A percentile compares a stretch with the other conserved stretches of the same genome.
Conservation (phyloP, 2,888 invertebrate species). For the Trissolcus brochymenae region DNA sequence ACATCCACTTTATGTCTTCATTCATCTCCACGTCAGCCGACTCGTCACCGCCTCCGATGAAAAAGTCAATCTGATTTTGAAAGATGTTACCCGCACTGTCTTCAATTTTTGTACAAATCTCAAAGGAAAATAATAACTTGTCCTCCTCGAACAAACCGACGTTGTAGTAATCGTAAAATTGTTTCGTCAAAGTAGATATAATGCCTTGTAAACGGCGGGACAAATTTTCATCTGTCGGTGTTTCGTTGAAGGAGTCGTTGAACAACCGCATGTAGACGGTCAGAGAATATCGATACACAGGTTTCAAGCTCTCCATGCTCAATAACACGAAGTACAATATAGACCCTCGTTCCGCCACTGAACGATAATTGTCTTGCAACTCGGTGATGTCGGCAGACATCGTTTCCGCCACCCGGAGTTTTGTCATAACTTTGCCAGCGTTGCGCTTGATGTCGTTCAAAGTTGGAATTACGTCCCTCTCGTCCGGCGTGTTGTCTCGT, state of each 20-base stretch:
- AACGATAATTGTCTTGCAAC: slow-evolving; percentile 89
- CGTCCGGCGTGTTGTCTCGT: slow-evolving; percentile 94
- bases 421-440: slow-evolving; percentile 86
- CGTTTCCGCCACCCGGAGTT: slow-evolving; percentile 85
- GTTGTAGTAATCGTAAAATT: slow-evolving; percentile 93
- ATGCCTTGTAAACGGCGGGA: slow-evolving; percentile 86
- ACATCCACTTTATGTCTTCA: slow-evolving; percentile 86
- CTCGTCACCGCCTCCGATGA: slow-evolving; percentile 90
- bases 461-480: slow-evolving; percentile 89
- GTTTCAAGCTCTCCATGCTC: slow-evolving; percentile 91
- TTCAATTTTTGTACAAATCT: slow-evolving; percentile 91
- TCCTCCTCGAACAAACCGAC: slow-evolving; percentile 94
- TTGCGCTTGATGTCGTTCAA: slow-evolving; percentile 93
- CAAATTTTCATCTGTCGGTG: slow-evolving; percentile 87
- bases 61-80: slow-evolving; percentile 90
- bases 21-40: slow-evolving; percentile 84
- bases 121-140: slow-evolving; percentile 92
- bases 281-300: slow-evolving; percentile 95
- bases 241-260: slow-evolving; percentile 86
- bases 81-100: slow-evolving; percentile 81
- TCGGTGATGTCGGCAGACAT: slow-evolving; percentile 90
- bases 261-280: slow-evolving; percentile 91
- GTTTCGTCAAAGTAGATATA: slow-evolving; percentile 88
- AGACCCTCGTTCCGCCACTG: slow-evolving; percentile 91
- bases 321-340: slow-evolving; percentile 93